phyloP scores from a whole-genome alignment of 2,113 vertebrate genomes.

The Sylvia atricapilla region DNA sequence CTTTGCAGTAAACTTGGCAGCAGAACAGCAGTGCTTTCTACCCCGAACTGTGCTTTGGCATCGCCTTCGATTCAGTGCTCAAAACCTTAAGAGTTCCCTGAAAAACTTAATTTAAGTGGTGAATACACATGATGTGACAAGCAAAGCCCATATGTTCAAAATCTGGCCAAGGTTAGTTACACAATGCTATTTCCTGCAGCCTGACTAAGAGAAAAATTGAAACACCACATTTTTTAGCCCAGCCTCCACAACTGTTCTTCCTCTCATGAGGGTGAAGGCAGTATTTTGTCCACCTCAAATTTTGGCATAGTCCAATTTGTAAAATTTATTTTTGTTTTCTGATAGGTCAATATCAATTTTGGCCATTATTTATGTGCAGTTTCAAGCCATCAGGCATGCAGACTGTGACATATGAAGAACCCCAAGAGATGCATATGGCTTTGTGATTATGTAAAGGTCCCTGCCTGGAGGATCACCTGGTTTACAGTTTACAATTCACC shows the following conservation, averaged over 20 bases:
- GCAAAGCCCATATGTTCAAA: conserved; percentile 51
- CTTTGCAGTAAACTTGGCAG: conserved; percentile 10
- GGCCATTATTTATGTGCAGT: not conserved
- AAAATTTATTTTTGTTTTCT: not conserved
- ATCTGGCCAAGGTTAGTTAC: conserved; percentile 54
- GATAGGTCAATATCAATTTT: not conserved
- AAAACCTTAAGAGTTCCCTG: conserved; percentile 6
- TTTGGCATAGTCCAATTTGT: not conserved
- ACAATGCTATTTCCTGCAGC: conserved; percentile 1
- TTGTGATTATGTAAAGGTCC: not conserved
- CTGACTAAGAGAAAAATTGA: conserved; percentile 18
- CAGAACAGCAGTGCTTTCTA: not conserved
- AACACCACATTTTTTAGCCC: not conserved
- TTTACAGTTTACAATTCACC: not conserved
- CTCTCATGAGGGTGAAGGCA: not conserved
- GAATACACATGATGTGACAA: conserved; percentile 40
- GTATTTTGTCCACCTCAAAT: not conserved
- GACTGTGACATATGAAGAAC: not conserved
- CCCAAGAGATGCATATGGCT: not conserved
- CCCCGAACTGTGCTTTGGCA: conserved; percentile 9
- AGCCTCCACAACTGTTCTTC: not conserved
- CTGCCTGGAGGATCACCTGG: not conserved
- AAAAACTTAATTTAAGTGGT: not conserved
- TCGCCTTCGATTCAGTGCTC: not conserved
- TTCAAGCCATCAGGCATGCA: not conserved